Percentiles rank a stretch among this genome's conserved stretches.
phyloP scores from a whole-genome alignment of 1,140 invertebrate genomes.

The Ceratina japonica region DNA sequence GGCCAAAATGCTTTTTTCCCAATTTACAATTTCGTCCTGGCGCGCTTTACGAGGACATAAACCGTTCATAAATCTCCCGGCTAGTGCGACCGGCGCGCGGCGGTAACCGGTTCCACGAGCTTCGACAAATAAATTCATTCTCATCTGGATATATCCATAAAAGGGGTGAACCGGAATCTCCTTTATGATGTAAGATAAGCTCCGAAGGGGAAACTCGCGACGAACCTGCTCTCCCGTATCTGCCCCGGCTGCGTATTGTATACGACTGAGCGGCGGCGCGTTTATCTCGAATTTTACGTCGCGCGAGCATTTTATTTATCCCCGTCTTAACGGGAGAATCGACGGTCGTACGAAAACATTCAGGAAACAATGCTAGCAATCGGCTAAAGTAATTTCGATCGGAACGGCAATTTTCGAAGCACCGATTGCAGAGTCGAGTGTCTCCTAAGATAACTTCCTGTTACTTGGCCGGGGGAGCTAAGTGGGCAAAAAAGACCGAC shows the following conservation, averaged over 20 bases:
- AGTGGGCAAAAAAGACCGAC: conserved; percentile 18
- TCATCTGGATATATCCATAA: conserved; percentile 28
- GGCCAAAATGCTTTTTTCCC: conserved; percentile 42
- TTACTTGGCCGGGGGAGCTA: background rate
- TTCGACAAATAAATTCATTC: conserved; percentile 50
- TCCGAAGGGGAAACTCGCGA: background rate
- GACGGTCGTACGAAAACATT: too few species aligned
- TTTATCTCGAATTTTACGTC: too few species aligned
- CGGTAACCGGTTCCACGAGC: conserved; percentile 17
- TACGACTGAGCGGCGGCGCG: too few species aligned
- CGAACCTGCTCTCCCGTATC: too few species aligned
- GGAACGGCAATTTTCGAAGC: too few species aligned
- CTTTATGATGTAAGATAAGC: background rate
- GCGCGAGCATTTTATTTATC: too few species aligned
- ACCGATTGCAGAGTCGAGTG: too few species aligned
- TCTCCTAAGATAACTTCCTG: background rate
- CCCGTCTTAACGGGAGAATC: too few species aligned
- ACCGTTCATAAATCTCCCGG: conserved; percentile 58
- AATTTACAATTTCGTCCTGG: conserved; percentile 62
- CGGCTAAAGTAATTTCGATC: too few species aligned
- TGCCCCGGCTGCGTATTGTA: too few species aligned
- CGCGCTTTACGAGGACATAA: conserved; percentile 53
- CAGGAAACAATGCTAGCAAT: too few species aligned
- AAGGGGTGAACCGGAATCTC: background rate
- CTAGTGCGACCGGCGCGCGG: background rate